Percentiles rank a stretch among this genome's conserved stretches.
Conservation (phyloP, 2,113 vertebrate species). For the Clinocottus analis region DNA sequence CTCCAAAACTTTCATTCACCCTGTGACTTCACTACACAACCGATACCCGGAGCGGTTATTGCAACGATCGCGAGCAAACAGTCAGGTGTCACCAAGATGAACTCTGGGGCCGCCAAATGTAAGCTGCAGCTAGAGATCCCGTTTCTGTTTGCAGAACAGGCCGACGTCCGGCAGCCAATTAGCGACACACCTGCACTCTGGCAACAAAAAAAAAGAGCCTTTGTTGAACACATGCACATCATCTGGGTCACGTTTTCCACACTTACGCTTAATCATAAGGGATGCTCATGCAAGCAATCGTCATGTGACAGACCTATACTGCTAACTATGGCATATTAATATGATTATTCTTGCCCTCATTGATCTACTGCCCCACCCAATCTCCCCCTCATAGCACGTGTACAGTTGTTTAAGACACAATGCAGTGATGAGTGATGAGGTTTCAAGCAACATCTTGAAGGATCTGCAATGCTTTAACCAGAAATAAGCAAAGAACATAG, state of each 20-base stretch:
- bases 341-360: neutral
- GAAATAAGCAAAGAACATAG: neutral
- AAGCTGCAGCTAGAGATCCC: constrained; percentile 4
- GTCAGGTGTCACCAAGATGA: neutral
- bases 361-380: too few species aligned
- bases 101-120: neutral
- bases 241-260: constrained; percentile 1
- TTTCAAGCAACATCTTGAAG: too few species aligned
- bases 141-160: constrained; percentile 27
- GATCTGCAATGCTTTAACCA: neutral
- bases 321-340: neutral
- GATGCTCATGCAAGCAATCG: neutral
- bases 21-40: neutral
- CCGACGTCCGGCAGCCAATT: constrained; percentile 12
- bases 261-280: neutral
- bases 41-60: constrained; percentile 10
- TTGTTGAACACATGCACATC: constrained; percentile 49
- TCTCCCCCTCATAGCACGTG: neutral
- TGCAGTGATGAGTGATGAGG: too few species aligned
- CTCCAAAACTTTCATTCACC: constrained; percentile 4
- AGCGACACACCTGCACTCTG: constrained; percentile 45
- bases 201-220: constrained; percentile 17
- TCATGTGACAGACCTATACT: neutral
- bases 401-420: neutral
- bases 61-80: neutral